A percentile compares a stretch with the other conserved stretches of the same genome.
Conservation (phyloP, 1,140 invertebrate genomes). For the Drosophila eugracilis region DNA sequence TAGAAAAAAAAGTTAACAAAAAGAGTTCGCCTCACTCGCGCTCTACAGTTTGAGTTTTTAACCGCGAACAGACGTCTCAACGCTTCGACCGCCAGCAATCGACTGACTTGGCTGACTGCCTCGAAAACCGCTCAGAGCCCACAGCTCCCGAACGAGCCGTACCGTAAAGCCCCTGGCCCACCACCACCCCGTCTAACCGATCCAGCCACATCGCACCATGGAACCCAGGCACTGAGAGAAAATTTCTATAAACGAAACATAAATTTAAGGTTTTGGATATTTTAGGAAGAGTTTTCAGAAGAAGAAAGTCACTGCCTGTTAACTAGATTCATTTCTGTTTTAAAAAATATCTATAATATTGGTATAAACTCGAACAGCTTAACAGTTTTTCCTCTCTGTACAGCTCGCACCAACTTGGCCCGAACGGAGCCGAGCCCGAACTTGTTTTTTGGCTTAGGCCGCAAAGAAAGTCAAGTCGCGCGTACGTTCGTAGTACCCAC, state of each 20-base stretch:
- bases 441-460: constrained; percentile 46
- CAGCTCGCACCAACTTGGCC: constrained; percentile 27
- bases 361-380: no score
- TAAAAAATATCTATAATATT: no score
- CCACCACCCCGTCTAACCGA: neutral
- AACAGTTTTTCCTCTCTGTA: neutral
- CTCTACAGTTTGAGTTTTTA: neutral
- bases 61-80: constrained; percentile 62
- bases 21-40: constrained; percentile 35
- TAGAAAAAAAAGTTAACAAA: constrained; percentile 33
- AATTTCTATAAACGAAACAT: no score
- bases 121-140: constrained; percentile 30
- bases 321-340: no score
- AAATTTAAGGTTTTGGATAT: no score
- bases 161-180: neutral
- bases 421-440: constrained; percentile 55
- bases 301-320: no score
- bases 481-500: constrained; percentile 26
- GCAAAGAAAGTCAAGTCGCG: constrained; percentile 78
- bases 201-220: neutral
- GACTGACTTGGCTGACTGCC: constrained; percentile 69
- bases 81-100: constrained; percentile 68
- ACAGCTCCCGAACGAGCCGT: neutral
- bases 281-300: no score
- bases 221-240: constrained; percentile 1